phyloP scores from a whole-genome alignment of 2,113 vertebrate species.

The Hippocampus barbouri region DNA sequence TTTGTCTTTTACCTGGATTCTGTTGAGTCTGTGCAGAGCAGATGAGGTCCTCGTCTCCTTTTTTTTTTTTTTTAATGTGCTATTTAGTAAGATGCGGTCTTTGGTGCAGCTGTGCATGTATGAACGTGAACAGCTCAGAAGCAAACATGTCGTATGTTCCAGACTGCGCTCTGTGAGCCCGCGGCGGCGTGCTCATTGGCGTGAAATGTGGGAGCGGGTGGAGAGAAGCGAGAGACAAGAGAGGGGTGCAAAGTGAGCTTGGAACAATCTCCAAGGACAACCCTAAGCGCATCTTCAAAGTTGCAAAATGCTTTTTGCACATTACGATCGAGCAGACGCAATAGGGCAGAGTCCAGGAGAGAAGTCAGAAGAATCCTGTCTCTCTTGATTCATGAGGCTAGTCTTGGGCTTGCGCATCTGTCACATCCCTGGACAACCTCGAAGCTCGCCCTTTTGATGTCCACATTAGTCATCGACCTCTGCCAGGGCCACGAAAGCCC shows the following conservation, averaged over 20 bases:
- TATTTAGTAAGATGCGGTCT: conserved; percentile 36
- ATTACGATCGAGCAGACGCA: not conserved
- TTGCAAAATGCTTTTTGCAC: conserved; percentile 10
- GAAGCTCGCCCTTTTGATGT: no score
- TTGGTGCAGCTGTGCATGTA: conserved; percentile 38
- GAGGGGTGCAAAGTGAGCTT: conserved; percentile 36
- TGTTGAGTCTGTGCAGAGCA: conserved; percentile 28
- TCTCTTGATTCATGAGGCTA: no score
- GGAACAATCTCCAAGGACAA: conserved; percentile 60
- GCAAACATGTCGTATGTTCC: conserved; percentile 36
- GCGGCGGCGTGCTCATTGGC: conserved; percentile 60
- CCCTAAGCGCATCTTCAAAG: conserved; percentile 43
- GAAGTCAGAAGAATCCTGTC: no score
- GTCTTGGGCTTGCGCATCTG: no score
- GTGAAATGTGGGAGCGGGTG: conserved; percentile 54
- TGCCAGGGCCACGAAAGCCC: no score
- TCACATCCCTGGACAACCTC: no score
- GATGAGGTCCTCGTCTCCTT: conserved; percentile 39
- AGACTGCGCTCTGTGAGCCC: conserved; percentile 65
- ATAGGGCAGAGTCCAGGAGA: no score
- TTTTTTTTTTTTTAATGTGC: conserved; percentile 27
- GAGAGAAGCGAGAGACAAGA: conserved; percentile 35
- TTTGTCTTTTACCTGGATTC: conserved; percentile 65
- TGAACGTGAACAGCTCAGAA: conserved; percentile 38
- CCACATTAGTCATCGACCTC: no score